These are phyloP conservation scores for Argyrosomus regius DNA, from an alignment of 2,797 vertebrate species.

Conservation along the genomic window DNA sequence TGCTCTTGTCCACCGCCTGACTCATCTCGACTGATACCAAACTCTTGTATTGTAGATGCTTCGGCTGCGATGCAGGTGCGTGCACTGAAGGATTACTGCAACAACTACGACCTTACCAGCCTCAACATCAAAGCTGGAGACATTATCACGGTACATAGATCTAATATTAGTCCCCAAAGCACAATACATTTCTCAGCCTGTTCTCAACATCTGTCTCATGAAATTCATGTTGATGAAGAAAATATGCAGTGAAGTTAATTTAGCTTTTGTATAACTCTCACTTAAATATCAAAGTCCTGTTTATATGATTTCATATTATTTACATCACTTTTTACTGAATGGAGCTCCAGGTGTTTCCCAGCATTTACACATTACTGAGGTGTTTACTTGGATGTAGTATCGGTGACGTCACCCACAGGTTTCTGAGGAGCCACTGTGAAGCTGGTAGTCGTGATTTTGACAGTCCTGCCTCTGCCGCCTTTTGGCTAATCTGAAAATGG, in stretches of 20 bases:
- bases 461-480: too few species aligned
- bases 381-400: not conserved
- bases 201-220: not conserved
- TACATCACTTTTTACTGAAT: not conserved
- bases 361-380: not conserved
- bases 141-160: constrained; percentile 89
- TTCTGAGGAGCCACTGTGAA: too few species aligned
- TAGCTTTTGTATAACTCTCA: not conserved
- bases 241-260: not conserved
- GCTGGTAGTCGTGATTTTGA: too few species aligned
- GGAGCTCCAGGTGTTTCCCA: not conserved
- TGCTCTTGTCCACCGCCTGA: not conserved
- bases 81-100: constrained; percentile 95
- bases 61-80: constrained; percentile 95
- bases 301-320: not conserved
- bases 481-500: too few species aligned
- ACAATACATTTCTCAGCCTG: not conserved
- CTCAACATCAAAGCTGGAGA: constrained; percentile 95
- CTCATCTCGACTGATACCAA: not conserved
- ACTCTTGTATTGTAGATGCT: constrained; percentile 85
- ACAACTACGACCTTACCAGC: constrained; percentile 97
- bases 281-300: not conserved
- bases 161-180: not conserved
- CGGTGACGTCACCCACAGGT: too few species aligned
- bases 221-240: not conserved